Percentiles rank a stretch among this genome's conserved stretches.
These are phyloP conservation scores for Helicolenus hilgendorfi DNA, from an alignment of 2,797 vertebrate genomes.

Conservation along the genomic window DNA sequence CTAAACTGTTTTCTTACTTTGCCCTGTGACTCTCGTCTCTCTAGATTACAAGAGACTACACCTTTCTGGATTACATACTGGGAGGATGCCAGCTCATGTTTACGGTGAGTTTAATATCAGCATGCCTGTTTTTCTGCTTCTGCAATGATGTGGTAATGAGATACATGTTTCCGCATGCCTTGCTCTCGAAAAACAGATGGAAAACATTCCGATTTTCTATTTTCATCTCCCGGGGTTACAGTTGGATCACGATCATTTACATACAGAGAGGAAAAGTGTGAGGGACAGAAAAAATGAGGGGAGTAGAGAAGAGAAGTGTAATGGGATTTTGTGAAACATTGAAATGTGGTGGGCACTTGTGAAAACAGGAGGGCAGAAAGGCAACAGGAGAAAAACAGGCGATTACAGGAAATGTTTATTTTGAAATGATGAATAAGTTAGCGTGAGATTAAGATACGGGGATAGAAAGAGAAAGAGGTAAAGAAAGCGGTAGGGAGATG, in stretches of 20 bases:
- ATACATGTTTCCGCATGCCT: conserved; percentile 24
- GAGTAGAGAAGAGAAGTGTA: not conserved
- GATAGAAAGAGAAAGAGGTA: not conserved
- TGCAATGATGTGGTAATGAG: conserved; percentile 40
- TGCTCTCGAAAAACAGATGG: conserved; percentile 34
- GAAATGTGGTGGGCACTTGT: not conserved
- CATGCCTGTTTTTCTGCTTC: conserved; percentile 13
- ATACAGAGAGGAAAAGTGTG: conserved; percentile 34
- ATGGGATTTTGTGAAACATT: not conserved
- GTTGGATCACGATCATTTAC: conserved; percentile 52
- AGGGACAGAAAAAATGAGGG: not conserved
- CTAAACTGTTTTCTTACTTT: not conserved
- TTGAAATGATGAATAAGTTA: not conserved
- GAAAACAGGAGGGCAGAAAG: not conserved
- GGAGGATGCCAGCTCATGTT: conserved; percentile 99
- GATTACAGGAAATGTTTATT: not conserved
- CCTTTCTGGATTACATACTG: conserved; percentile 98
- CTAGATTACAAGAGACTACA: conserved; percentile 96
- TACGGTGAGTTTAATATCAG: conserved; percentile 93
- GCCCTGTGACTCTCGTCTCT: conserved; percentile 43
- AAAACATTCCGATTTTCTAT: conserved; percentile 49
- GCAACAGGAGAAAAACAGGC: not conserved
- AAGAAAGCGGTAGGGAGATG: not conserved
- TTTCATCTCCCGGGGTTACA: conserved; percentile 42
- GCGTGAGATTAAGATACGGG: not conserved